phyloP scores from a whole-genome alignment of 2,888 invertebrate species.

The Ophioninae sp. region DNA sequence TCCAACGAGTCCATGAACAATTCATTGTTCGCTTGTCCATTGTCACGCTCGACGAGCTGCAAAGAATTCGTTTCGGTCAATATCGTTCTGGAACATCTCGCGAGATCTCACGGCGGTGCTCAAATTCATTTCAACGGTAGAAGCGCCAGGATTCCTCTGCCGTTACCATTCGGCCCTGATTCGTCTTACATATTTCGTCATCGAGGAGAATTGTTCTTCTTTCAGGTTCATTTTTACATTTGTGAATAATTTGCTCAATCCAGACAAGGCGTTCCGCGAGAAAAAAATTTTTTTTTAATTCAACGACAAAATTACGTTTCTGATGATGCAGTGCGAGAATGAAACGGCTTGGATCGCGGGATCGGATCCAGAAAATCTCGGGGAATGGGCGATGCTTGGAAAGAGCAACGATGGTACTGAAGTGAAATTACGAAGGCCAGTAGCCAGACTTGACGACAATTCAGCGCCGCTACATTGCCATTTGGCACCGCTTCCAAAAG shows the following conservation, averaged over 20 bases:
- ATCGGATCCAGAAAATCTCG: conserved; percentile 61
- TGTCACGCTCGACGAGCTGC: conserved; percentile 68
- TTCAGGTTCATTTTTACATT: conserved; percentile 70
- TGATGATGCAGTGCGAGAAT: conserved; percentile 66
- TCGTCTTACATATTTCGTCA: conserved; percentile 74
- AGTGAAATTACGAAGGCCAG: conserved; percentile 69
- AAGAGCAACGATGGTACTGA: conserved; percentile 67
- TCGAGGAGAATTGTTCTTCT: conserved; percentile 73
- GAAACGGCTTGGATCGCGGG: conserved; percentile 69
- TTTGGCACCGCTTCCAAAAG: conserved; percentile 70
- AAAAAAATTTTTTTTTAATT: conserved; percentile 6
- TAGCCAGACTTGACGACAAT: conserved; percentile 71
- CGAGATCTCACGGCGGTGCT: conserved; percentile 70
- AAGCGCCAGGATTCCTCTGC: conserved; percentile 70
- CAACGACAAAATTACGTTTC: background rate
- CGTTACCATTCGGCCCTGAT: conserved; percentile 71
- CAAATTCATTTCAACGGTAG: conserved; percentile 74
- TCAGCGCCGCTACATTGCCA: conserved; percentile 64
- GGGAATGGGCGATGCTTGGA: conserved; percentile 75
- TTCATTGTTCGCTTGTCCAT: conserved; percentile 70
- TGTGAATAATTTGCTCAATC: background rate
- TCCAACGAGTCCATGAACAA: conserved; percentile 75
- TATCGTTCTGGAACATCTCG: conserved; percentile 73
- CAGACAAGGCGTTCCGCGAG: background rate
- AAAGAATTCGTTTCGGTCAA: conserved; percentile 67